Evolutionary conservation across 2,113 vertebrate genomes (phyloP).

Genomic region (Chaetodon trifascialis): DNA sequence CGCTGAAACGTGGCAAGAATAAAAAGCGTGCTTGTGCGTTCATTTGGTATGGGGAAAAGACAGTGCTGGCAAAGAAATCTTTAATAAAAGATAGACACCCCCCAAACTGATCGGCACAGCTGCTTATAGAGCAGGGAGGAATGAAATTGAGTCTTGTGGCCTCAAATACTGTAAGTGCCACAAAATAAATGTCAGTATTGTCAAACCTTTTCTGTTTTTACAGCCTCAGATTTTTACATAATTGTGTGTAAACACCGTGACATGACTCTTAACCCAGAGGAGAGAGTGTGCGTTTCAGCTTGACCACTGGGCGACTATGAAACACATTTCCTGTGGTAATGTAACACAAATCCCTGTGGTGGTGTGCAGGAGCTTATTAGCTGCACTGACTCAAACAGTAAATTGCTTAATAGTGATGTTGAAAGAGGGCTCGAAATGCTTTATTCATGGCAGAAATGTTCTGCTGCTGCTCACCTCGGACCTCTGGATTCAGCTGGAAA

Average conservation of each 20-base stretch:
- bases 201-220: not conserved
- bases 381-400: slow-evolving; percentile 20
- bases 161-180: not conserved
- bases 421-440: slow-evolving; percentile 50
- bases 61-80: slow-evolving; percentile 19
- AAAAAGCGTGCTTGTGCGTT: slow-evolving; percentile 4
- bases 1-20: slow-evolving; percentile 1
- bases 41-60: slow-evolving; percentile 38
- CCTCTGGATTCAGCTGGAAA: slow-evolving; percentile 37
- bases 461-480: slow-evolving; percentile 57
- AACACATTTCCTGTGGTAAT: not conserved
- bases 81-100: slow-evolving; percentile 44
- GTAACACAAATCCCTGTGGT: not conserved
- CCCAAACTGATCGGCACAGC: not conserved
- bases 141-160: slow-evolving; percentile 1
- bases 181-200: not conserved
- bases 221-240: not conserved
- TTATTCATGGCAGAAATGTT: slow-evolving; percentile 64
- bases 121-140: slow-evolving; percentile 2
- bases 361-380: slow-evolving; percentile 5
- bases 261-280: not conserved
- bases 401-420: slow-evolving; percentile 45
- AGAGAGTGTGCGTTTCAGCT: not conserved
- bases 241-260: not conserved
- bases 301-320: slow-evolving; percentile 6